These are phyloP conservation scores for Bedellia somnulentella DNA, from an alignment of 2,888 invertebrate species.

Conservation along the genomic window DNA sequence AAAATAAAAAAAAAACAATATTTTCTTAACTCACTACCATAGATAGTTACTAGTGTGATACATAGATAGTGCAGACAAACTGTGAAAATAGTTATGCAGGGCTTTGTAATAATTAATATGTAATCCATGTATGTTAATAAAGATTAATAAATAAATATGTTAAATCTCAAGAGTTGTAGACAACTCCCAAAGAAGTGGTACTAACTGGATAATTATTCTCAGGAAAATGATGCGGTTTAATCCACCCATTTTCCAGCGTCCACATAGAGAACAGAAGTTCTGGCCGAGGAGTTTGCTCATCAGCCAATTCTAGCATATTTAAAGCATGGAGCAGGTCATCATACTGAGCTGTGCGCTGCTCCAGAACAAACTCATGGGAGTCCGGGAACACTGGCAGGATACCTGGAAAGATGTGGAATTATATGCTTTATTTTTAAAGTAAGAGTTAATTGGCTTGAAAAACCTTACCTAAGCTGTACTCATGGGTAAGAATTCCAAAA, in stretches of 20 bases:
- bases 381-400: conserved; percentile 77
- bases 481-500: neutral
- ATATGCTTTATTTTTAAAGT: too few relatives aligned
- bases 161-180: too few relatives aligned
- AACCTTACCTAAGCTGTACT: neutral
- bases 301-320: conserved; percentile 66
- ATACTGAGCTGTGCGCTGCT: conserved; percentile 75
- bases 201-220: conserved; percentile 36
- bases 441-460: too few relatives aligned
- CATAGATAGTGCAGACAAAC: too few relatives aligned
- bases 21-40: too few relatives aligned
- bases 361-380: conserved; percentile 73
- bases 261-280: conserved; percentile 79
- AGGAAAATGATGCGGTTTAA: conserved; percentile 28
- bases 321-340: conserved; percentile 73
- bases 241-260: conserved; percentile 72
- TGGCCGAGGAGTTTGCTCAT: conserved; percentile 65
- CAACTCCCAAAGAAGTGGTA: too few relatives aligned
- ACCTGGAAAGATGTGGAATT: conserved; percentile 47
- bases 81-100: too few relatives aligned
- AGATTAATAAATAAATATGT: too few relatives aligned
- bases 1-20: too few relatives aligned
- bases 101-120: too few relatives aligned
- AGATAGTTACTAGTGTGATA: too few relatives aligned
- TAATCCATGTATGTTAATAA: too few relatives aligned